Percentiles rank a stretch among this genome's conserved stretches.
phyloP scores from a whole-genome alignment of 64 coral and sea anemone genomes.

The Dendronephthya gigantea region DNA sequence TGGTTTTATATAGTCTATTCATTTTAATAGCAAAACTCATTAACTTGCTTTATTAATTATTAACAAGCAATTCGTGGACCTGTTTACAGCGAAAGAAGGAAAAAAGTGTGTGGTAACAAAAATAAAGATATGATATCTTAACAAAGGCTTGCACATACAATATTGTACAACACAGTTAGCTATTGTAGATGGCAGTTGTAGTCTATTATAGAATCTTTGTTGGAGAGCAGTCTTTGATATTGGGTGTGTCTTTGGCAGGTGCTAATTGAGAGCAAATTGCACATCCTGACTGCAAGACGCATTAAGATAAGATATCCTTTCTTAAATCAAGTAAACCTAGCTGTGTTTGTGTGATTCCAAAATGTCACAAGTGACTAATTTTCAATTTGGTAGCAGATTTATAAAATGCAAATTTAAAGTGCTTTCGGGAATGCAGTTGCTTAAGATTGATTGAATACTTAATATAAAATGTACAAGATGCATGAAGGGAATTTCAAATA shows the following conservation, averaged over 20 bases:
- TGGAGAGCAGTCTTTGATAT: not conserved
- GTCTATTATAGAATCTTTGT: too few species aligned
- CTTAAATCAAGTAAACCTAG: not conserved
- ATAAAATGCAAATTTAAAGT: too few species aligned
- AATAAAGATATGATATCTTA: not conserved
- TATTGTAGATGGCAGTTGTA: too few species aligned
- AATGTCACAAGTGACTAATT: too few species aligned
- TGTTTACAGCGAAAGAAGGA: not conserved
- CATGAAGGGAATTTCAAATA: too few species aligned
- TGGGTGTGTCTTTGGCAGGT: not conserved
- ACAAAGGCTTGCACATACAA: not conserved
- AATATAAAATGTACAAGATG: too few species aligned
- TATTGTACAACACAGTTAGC: too few species aligned
- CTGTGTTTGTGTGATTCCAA: not conserved
- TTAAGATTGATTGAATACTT: too few species aligned
- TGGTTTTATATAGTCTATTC: not conserved
- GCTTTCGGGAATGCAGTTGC: too few species aligned
- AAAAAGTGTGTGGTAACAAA: not conserved
- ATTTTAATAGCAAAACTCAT: not conserved
- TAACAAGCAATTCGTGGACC: not conserved
- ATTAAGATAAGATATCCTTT: not conserved
- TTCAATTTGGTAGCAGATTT: too few species aligned
- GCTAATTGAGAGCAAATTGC: not conserved
- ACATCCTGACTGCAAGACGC: not conserved
- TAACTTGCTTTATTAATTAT: not conserved